Conservation (phyloP, 2,888 invertebrate genomes). For the Ochropleura plecta region DNA sequence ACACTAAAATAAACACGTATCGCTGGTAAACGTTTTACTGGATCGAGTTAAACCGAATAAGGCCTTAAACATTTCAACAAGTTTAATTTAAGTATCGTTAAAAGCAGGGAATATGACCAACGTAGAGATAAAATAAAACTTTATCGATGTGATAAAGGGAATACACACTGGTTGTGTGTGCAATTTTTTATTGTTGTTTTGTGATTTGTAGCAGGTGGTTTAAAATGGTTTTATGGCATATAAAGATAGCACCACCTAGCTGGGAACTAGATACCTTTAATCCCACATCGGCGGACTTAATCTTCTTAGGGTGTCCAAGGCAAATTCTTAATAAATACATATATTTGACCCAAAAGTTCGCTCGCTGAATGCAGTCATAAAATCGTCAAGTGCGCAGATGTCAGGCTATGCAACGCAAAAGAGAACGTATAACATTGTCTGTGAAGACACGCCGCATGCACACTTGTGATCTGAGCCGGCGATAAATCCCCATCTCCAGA, state of each 20-base stretch:
- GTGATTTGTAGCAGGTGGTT: conserved; percentile 1
- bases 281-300: no score
- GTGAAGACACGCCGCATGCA: no score
- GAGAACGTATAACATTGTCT: no score
- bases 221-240: conserved; percentile 2
- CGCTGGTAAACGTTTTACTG: conserved; percentile 36
- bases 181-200: conserved; percentile 17
- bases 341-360: no score
- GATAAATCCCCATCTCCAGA: no score
- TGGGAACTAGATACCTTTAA: neutral
- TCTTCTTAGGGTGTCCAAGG: no score
- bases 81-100: conserved; percentile 67
- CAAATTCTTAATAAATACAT: no score
- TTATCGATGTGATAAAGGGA: conserved; percentile 62
- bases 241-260: neutral
- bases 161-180: conserved; percentile 25
- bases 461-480: no score
- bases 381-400: no score
- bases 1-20: conserved; percentile 51
- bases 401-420: no score
- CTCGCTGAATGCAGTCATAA: no score
- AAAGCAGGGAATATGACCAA: conserved; percentile 66
- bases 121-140: conserved; percentile 68
- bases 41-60: conserved; percentile 45
- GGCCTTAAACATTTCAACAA: conserved; percentile 61